A percentile compares a stretch with the other conserved stretches of the same genome.
These are phyloP conservation scores for Trissolcus japonicus DNA, from an alignment of 2,888 invertebrate genomes.

Conservation along the genomic window DNA sequence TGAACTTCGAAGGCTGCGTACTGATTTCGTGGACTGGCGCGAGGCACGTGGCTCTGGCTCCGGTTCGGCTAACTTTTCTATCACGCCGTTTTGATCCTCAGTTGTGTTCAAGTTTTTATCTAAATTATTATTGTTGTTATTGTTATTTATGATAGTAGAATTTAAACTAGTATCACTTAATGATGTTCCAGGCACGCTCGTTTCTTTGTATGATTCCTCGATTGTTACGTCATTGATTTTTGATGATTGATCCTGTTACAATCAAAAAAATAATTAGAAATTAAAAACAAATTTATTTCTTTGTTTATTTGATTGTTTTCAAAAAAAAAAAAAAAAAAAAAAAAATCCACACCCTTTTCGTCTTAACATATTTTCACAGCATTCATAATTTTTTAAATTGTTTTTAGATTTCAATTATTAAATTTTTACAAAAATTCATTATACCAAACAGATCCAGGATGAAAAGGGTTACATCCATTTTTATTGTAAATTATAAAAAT, in stretches of 20 bases:
- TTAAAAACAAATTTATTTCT: no score
- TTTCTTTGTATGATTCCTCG: slow-evolving; percentile 62
- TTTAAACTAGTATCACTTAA: slow-evolving; percentile 52
- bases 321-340: no score
- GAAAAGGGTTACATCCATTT: neutral
- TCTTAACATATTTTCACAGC: no score
- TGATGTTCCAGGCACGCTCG: slow-evolving; percentile 64
- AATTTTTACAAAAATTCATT: no score
- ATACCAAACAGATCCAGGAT: no score
- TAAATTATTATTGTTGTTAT: slow-evolving; percentile 64
- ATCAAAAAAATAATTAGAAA: slow-evolving; percentile 1
- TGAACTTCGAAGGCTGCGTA: slow-evolving; percentile 63
- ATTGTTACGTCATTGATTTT: slow-evolving; percentile 17
- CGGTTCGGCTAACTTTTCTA: slow-evolving; percentile 11
- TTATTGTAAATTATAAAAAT: neutral
- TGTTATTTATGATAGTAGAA: slow-evolving; percentile 70
- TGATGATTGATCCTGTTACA: slow-evolving; percentile 22
- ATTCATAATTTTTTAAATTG: no score
- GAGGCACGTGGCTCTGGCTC: slow-evolving; percentile 28
- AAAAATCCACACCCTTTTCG: no score
- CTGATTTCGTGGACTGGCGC: slow-evolving; percentile 45
- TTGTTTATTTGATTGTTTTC: no score
- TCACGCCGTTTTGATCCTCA: slow-evolving; percentile 30
- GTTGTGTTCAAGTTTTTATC: slow-evolving; percentile 70
- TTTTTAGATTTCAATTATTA: no score